A percentile compares a stretch with the other conserved stretches of the same genome.
These are phyloP conservation scores for Brachionus manjavacas DNA, from an alignment of 1,140 invertebrate genomes.

Conservation along the genomic window DNA sequence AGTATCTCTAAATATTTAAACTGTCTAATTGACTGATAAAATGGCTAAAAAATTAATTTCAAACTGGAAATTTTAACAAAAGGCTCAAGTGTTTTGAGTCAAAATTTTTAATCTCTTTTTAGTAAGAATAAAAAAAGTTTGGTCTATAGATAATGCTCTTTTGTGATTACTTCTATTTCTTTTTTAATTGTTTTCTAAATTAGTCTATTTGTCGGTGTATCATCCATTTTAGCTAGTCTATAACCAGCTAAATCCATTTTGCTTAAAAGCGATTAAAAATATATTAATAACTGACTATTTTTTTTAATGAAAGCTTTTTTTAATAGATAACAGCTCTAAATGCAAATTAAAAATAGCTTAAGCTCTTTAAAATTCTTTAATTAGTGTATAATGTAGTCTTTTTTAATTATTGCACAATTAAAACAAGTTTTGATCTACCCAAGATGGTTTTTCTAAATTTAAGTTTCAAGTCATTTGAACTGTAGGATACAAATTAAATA, in stretches of 20 bases:
- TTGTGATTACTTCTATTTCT: background rate
- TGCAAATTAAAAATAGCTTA: background rate
- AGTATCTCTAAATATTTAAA: background rate
- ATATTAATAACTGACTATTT: background rate
- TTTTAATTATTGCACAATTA: background rate
- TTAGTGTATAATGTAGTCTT: background rate
- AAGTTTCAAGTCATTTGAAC: background rate
- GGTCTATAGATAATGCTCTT: background rate
- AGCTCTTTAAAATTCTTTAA: background rate
- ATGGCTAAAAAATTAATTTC: background rate
- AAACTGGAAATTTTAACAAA: background rate
- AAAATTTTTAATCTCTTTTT: background rate
- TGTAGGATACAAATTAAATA: background rate
- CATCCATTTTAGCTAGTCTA: background rate
- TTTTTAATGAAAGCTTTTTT: background rate
- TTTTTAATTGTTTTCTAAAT: background rate
- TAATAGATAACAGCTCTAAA: background rate
- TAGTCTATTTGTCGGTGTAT: background rate
- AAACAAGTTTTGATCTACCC: background rate
- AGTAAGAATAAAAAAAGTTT: background rate
- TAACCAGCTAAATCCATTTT: background rate
- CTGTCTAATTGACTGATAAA: background rate
- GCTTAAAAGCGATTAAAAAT: background rate
- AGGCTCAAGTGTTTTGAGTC: background rate
- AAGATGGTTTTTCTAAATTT: background rate